These are phyloP conservation scores for Okamejei kenojei DNA, from an alignment of 2,797 vertebrate genomes.

Conservation along the genomic window DNA sequence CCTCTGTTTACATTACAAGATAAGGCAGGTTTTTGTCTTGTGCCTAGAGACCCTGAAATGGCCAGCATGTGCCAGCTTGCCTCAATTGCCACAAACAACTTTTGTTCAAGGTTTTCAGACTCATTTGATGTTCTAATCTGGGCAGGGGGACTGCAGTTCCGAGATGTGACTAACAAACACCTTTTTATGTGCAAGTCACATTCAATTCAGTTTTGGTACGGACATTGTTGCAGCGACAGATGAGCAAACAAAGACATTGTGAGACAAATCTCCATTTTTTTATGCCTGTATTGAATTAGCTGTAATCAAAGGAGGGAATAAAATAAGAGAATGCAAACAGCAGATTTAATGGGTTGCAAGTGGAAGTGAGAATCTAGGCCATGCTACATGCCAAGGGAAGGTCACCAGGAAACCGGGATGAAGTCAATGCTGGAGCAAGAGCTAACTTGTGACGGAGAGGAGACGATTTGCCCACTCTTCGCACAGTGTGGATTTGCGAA, in stretches of 20 bases:
- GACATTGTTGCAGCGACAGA: slow-evolving; percentile 6
- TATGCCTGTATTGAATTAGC: slow-evolving; percentile 4
- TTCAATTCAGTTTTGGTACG: slow-evolving; percentile 13
- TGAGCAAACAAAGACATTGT: slow-evolving; percentile 20
- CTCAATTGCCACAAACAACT: background rate
- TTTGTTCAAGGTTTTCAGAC: background rate
- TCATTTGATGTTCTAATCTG: background rate
- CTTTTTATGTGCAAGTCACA: background rate
- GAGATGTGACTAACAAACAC: background rate
- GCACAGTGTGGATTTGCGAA: too few species aligned
- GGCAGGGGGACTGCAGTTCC: background rate
- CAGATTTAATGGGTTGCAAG: background rate
- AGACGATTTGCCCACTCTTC: too few species aligned
- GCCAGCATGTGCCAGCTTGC: background rate
- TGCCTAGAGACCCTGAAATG: background rate
- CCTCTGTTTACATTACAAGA: background rate
- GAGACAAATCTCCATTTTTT: background rate
- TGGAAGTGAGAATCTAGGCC: background rate
- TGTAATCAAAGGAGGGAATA: background rate
- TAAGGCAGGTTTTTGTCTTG: background rate
- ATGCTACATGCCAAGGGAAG: too few species aligned
- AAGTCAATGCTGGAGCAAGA: background rate
- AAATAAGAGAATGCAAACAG: background rate
- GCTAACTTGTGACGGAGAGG: background rate
- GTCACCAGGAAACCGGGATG: background rate